Conservation (phyloP, 1,140 invertebrate species). For the Scaptomyza pallida region DNA sequence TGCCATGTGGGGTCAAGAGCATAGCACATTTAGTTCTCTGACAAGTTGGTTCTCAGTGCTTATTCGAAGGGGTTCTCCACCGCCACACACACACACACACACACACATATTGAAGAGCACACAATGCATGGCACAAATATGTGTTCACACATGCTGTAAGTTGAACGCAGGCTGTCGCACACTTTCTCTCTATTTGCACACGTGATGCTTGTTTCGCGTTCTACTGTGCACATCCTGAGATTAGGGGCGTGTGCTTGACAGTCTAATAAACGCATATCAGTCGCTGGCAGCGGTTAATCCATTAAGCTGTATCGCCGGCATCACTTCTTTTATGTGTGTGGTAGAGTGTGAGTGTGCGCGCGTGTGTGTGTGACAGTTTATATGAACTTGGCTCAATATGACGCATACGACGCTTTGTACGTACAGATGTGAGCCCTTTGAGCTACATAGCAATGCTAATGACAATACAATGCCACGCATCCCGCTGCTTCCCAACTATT, state of each 20-base stretch:
- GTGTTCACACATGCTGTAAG: conserved; percentile 1
- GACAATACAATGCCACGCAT: conserved; percentile 74
- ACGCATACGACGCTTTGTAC: conserved; percentile 59
- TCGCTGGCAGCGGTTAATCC: conserved; percentile 74
- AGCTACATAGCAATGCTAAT: conserved; percentile 60
- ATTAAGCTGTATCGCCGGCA: conserved; percentile 66
- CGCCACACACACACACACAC: background rate
- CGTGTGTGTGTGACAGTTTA: conserved; percentile 23
- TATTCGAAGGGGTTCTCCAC: conserved; percentile 8
- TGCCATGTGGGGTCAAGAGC: conserved; percentile 24
- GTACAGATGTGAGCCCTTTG: conserved; percentile 35
- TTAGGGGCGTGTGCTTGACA: conserved; percentile 73
- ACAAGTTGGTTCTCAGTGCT: conserved; percentile 24
- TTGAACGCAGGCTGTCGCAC: conserved; percentile 8
- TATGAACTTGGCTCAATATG: conserved; percentile 53
- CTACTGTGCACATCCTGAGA: conserved; percentile 44
- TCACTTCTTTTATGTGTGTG: background rate
- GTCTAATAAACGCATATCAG: conserved; percentile 80
- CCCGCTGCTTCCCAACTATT: conserved; percentile 47
- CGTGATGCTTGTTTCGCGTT: conserved; percentile 36
- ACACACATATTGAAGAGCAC: too few species aligned
- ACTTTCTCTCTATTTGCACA: conserved; percentile 1
- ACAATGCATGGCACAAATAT: too few species aligned
- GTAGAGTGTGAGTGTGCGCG: background rate
- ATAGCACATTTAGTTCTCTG: conserved; percentile 20